Conservation (phyloP, 1,140 invertebrate genomes). For the Platyura marginata region DNA sequence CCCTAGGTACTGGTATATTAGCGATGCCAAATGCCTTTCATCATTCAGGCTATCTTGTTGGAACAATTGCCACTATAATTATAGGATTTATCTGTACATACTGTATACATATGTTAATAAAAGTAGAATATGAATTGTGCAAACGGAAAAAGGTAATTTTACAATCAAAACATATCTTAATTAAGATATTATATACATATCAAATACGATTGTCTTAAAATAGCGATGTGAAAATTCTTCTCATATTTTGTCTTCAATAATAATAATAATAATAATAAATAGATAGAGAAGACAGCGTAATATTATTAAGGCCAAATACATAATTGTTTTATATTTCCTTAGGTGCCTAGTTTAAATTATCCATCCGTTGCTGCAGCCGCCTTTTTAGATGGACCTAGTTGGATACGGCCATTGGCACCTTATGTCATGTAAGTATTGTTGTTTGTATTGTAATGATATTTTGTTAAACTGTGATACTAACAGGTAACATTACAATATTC, state of each 20-base stretch:
- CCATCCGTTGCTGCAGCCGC: slow-evolving; percentile 48
- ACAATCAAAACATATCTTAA: background rate
- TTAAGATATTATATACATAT: background rate
- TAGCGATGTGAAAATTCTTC: background rate
- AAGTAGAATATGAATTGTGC: slow-evolving; percentile 47
- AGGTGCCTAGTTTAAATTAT: slow-evolving; percentile 48
- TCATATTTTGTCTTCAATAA: background rate
- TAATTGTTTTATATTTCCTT: background rate
- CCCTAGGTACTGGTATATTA: slow-evolving; percentile 75
- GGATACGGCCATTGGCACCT: slow-evolving; percentile 34
- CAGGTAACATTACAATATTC: no score
- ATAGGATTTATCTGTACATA: slow-evolving; percentile 61
- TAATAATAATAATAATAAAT: no score
- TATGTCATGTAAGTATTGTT: slow-evolving; percentile 39
- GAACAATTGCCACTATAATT: slow-evolving; percentile 42
- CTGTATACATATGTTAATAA: slow-evolving; percentile 57
- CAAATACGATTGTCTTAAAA: background rate
- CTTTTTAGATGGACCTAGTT: slow-evolving; percentile 42
- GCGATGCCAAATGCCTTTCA: slow-evolving; percentile 75
- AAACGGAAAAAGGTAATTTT: slow-evolving; percentile 33
- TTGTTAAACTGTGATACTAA: no score
- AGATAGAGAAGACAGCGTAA: no score
- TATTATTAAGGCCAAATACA: no score
- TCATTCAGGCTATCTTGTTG: slow-evolving; percentile 52
- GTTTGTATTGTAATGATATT: no score